phyloP scores from a whole-genome alignment of 2,888 invertebrate genomes.

The Perithous albicinctus region DNA sequence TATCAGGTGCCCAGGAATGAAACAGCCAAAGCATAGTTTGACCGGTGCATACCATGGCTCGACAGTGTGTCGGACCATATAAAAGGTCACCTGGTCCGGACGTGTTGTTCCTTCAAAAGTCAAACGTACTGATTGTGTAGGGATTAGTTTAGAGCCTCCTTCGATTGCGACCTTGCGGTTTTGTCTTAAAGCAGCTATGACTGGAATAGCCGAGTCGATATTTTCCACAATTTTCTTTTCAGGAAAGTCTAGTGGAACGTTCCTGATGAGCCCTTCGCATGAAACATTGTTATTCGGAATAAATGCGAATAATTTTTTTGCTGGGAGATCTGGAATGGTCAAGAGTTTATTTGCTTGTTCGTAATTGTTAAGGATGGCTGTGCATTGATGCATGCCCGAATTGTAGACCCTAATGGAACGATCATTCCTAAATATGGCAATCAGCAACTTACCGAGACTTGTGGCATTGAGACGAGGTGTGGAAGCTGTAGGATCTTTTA shows the following conservation, averaged over 20 bases:
- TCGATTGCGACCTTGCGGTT: slow-evolving; percentile 18
- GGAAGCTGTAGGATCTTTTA: no score
- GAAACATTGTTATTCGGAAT: no score
- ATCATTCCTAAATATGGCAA: no score
- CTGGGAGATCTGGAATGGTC: no score
- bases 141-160: neutral
- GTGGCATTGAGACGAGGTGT: no score
- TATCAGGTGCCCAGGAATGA: slow-evolving; percentile 18
- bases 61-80: neutral
- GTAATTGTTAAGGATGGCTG: no score
- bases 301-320: no score
- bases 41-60: slow-evolving; percentile 32
- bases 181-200: slow-evolving; percentile 3
- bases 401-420: no score
- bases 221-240: neutral
- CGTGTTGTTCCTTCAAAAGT: slow-evolving; percentile 6
- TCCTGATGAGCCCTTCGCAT: neutral
- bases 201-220: neutral
- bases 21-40: slow-evolving; percentile 29
- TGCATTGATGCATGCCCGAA: no score
- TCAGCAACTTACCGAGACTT: no score
- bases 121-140: neutral
- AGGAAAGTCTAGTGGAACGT: neutral
- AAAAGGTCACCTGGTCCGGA: slow-evolving; percentile 21
- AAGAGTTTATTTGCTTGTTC: no score